A percentile compares a stretch with the other conserved stretches of the same genome.
phyloP scores from a whole-genome alignment of 2,797 vertebrate species.

The Sebastes kiyomatsui region DNA sequence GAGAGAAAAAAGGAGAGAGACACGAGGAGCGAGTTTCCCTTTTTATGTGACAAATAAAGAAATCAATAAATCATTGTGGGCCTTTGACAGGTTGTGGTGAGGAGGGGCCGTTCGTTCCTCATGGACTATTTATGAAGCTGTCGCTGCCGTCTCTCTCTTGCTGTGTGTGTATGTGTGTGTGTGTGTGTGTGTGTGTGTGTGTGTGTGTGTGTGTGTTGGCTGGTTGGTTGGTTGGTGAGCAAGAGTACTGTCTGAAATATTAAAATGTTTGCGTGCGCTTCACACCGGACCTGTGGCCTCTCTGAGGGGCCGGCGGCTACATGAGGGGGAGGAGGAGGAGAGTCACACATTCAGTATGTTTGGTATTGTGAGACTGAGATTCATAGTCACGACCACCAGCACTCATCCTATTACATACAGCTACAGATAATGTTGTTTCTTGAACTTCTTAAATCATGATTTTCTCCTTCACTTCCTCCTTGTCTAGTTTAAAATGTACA shows the following conservation, averaged over 20 bases:
- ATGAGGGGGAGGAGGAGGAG: background rate
- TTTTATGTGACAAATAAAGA: slow-evolving; percentile 85
- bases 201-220: background rate
- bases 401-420: background rate
- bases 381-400: background rate
- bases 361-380: background rate
- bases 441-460: background rate
- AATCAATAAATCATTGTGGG: slow-evolving; percentile 85
- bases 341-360: slow-evolving; percentile 1
- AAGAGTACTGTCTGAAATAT: slow-evolving; percentile 79
- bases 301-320: slow-evolving; percentile 4
- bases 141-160: slow-evolving; percentile 34
- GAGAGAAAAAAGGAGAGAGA: slow-evolving; percentile 30
- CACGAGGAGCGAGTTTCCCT: slow-evolving; percentile 51
- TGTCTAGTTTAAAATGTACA: background rate
- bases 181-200: background rate
- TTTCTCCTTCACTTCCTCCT: background rate
- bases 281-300: slow-evolving; percentile 67
- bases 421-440: background rate
- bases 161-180: background rate
- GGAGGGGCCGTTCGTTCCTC: slow-evolving; percentile 74
- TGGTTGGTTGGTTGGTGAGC: slow-evolving; percentile 17
- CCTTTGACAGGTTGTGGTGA: slow-evolving; percentile 76
- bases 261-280: slow-evolving; percentile 80
- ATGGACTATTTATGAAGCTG: slow-evolving; percentile 85